Percentiles rank a stretch among this genome's conserved stretches.
Evolutionary conservation across 2,113 vertebrate genomes (phyloP).

Genomic region (Sylvia atricapilla): DNA sequence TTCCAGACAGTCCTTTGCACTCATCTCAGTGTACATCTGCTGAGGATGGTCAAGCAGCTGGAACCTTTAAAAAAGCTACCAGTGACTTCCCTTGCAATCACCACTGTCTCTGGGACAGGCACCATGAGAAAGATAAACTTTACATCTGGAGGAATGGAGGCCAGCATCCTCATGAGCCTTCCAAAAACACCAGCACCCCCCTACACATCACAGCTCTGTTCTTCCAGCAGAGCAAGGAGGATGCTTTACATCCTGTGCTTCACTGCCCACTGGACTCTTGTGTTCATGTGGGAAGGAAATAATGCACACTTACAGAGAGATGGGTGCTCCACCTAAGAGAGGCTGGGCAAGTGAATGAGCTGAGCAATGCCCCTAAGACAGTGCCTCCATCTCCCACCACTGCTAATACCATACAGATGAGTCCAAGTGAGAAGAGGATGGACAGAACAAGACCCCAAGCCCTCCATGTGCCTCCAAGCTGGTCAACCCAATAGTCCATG

Average conservation of each 20-base stretch:
- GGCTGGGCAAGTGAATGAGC: neutral
- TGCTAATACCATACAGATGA: neutral
- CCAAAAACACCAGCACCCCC: neutral
- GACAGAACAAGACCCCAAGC: neutral
- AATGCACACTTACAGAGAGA: neutral
- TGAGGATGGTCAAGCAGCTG: neutral
- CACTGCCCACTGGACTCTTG: neutral
- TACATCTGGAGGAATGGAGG: neutral
- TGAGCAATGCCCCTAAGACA: neutral
- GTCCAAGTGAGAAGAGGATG: neutral
- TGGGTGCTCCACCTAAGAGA: neutral
- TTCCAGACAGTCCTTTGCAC: conserved; percentile 27
- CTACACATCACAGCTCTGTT: neutral
- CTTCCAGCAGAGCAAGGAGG: neutral
- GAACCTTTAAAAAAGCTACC: neutral
- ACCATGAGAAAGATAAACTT: neutral
- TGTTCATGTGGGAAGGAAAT: neutral
- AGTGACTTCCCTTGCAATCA: neutral
- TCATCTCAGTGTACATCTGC: neutral
- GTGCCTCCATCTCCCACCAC: neutral
- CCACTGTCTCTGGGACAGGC: neutral
- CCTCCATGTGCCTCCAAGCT: neutral
- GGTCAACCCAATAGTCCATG: neutral
- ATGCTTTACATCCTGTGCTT: neutral
- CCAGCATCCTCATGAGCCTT: neutral